Base-by-base conservation (phyloP, 2,797 vertebrate genomes). In the Gambusia yucatana region DNA sequence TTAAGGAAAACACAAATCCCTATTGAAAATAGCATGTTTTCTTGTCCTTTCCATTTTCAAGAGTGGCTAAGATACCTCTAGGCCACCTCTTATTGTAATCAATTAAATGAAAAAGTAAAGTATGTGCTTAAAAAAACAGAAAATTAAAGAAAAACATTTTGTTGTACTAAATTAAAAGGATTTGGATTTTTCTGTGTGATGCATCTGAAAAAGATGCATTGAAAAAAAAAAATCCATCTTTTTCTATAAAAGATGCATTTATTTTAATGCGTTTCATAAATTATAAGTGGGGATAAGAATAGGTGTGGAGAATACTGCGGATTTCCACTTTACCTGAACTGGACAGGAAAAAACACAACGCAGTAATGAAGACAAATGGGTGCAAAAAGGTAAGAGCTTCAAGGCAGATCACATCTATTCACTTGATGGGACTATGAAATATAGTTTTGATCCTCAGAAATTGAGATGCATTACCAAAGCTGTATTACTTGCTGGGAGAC, bases 351-450 rank as follows among this genome's bases (percentile, higher is more conserved):
- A 44, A 44, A 22, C 22, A 4, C 39, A 70, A n/a, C 5, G 10
- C 67, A 70, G 11, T n/a, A 70, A 70, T 28, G 67, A 70, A 70
- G 25, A 28, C 43, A 70, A 44, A 70, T 28, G 11, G 65, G 39
- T 33, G n/a, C 48, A 70, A 52, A n/a, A 55, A 44, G 10, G 17
- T 17, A 61, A 13, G 5, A 14, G 16, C 55, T 30, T 25, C 14
- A 59, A 43, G 52, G 39, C 65, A 25, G 36, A 74, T 57, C 14
- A 2, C 36, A 47, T 50, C 39, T n/a, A 48, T 76, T 39, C 22
- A 48, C 17, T 14, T 46, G 41, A 20, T 14, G 17, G 28, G 30
- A 36, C 20, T 52, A 50, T 28, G 10, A 43, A 43, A 52, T 28
- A 52, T 28, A n/a, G 46, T 69, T 69, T 76, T 13, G 36, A 16